A percentile compares a stretch with the other conserved stretches of the same genome.
These are phyloP conservation scores for Cheilosia grossa DNA, from an alignment of 2,888 invertebrate genomes.

Conservation along the genomic window DNA sequence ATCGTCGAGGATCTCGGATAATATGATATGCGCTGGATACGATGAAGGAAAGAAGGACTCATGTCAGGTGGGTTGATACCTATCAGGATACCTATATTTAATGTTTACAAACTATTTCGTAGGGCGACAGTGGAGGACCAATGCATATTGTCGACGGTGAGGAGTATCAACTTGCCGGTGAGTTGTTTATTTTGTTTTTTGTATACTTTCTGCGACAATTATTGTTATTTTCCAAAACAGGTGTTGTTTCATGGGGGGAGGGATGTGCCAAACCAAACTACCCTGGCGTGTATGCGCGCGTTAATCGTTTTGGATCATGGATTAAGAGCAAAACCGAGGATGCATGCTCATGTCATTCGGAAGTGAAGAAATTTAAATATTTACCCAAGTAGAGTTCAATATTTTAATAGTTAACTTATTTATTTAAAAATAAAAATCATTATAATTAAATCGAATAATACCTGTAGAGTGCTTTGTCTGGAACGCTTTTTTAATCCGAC, in stretches of 20 bases:
- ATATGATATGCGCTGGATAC: constrained; percentile 82
- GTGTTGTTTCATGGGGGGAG: constrained; percentile 87
- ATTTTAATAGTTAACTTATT: background rate
- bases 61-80: constrained; percentile 77
- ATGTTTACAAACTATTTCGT: background rate
- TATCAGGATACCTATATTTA: background rate
- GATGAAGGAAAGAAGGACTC: constrained; percentile 82
- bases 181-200: constrained; percentile 76
- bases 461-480: no score
- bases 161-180: constrained; percentile 75
- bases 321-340: constrained; percentile 87
- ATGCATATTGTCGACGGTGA: constrained; percentile 78
- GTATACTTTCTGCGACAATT: background rate
- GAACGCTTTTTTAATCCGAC: no score
- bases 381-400: background rate
- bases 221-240: constrained; percentile 81
- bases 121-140: constrained; percentile 82
- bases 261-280: constrained; percentile 85
- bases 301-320: constrained; percentile 90
- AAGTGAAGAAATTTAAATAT: constrained; percentile 78
- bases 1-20: constrained; percentile 81
- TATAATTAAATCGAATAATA: no score
- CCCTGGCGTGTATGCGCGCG: constrained; percentile 92
- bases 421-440: no score
- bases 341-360: constrained; percentile 87